Conservation (phyloP, 1,140 invertebrate genomes). For the Leptinotarsa lineolata region DNA sequence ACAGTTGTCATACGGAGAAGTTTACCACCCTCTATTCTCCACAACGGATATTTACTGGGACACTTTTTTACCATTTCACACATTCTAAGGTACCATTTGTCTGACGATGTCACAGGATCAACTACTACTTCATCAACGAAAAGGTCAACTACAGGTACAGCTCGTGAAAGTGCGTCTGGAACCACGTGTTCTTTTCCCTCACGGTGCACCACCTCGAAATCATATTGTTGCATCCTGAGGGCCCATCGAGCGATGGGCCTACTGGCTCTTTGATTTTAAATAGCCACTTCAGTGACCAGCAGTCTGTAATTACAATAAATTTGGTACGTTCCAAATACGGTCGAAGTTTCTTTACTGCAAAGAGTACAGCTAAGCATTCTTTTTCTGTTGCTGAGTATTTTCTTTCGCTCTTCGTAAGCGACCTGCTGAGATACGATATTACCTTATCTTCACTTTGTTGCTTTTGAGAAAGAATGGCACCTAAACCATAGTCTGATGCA, state of each 20-base stretch:
- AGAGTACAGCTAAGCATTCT: slow-evolving; percentile 48
- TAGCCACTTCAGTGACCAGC: slow-evolving; percentile 56
- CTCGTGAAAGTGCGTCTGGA: slow-evolving; percentile 33
- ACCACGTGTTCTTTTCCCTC: slow-evolving; percentile 51
- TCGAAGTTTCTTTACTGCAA: slow-evolving; percentile 15
- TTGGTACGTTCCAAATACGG: slow-evolving; percentile 20
- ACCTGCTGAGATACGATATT: slow-evolving; percentile 49
- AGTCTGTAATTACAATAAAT: slow-evolving; percentile 52
- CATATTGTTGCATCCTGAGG: slow-evolving; percentile 53
- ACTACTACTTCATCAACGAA: not conserved
- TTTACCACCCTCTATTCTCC: slow-evolving; percentile 15
- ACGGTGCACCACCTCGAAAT: slow-evolving; percentile 50
- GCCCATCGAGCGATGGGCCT: slow-evolving; percentile 55
- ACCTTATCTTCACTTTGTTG: slow-evolving; percentile 36
- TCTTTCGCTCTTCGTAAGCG: slow-evolving; percentile 50
- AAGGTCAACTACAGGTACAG: slow-evolving; percentile 17
- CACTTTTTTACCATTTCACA: slow-evolving; percentile 9
- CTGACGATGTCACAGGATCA: not conserved
- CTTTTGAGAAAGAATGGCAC: slow-evolving; percentile 34
- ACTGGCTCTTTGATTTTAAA: slow-evolving; percentile 53
- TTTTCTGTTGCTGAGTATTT: slow-evolving; percentile 58
- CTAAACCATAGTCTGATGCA: slow-evolving; percentile 25
- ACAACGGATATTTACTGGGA: slow-evolving; percentile 28
- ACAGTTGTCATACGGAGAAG: slow-evolving; percentile 8
- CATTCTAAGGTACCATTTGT: slow-evolving; percentile 25